Percentiles rank a stretch among this genome's conserved stretches.
These are phyloP conservation scores for Nibea albiflora DNA, from an alignment of 2,113 vertebrate species.

Conservation along the genomic window DNA sequence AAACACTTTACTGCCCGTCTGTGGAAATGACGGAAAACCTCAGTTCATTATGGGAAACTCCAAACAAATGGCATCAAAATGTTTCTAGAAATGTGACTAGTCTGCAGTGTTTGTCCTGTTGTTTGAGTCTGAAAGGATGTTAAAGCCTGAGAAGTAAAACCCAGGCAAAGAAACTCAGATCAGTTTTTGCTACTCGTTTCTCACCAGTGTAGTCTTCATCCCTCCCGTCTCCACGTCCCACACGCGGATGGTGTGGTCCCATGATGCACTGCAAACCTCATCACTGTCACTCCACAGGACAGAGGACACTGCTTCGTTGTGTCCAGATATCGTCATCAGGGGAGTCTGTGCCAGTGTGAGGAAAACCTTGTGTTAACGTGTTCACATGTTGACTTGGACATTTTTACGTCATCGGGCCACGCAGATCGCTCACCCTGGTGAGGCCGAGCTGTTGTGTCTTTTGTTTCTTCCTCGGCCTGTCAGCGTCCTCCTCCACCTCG, in stretches of 20 bases:
- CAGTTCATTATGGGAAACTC: background rate
- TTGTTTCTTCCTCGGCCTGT: constrained; percentile 95
- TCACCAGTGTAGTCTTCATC: constrained; percentile 92
- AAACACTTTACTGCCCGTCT: constrained; percentile 97
- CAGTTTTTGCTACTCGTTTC: background rate
- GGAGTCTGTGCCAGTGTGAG: constrained; percentile 86
- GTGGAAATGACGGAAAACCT: constrained; percentile 32
- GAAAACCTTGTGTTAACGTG: background rate
- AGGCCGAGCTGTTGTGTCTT: constrained; percentile 95
- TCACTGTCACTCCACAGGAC: constrained; percentile 93
- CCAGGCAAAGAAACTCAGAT: background rate
- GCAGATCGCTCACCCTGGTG: constrained; percentile 85
- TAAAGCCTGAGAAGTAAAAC: background rate
- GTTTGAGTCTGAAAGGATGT: too few species aligned
- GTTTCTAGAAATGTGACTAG: too few species aligned
- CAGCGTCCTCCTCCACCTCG: constrained; percentile 87
- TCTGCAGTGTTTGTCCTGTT: too few species aligned
- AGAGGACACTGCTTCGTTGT: constrained; percentile 93
- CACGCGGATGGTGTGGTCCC: constrained; percentile 96
- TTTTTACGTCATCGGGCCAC: too few species aligned
- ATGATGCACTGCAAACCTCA: constrained; percentile 95
- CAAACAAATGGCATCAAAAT: background rate
- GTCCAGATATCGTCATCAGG: constrained; percentile 93
- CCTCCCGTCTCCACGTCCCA: constrained; percentile 93
- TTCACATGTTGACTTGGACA: background rate